These are phyloP conservation scores for Idris sp. DNA, from an alignment of 1,140 invertebrate species.

Conservation along the genomic window DNA sequence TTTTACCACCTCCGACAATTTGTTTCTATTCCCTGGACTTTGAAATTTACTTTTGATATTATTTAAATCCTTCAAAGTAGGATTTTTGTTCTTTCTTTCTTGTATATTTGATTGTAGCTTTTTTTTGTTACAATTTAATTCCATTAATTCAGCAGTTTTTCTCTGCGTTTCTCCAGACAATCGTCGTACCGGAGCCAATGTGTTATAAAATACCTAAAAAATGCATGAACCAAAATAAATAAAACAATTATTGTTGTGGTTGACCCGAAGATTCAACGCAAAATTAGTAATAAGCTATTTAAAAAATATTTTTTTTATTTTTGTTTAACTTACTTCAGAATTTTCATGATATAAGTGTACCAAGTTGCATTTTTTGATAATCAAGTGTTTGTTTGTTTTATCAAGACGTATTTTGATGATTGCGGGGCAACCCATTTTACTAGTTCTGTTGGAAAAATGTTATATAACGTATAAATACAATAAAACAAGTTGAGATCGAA, in stretches of 20 bases:
- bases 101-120: background rate
- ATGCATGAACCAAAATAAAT: no score
- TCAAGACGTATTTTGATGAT: background rate
- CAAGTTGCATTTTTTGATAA: conserved; percentile 1
- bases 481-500: no score
- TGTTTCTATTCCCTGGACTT: background rate
- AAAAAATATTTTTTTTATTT: background rate
- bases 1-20: background rate
- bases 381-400: background rate
- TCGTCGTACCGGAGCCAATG: background rate
- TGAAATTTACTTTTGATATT: conserved; percentile 3
- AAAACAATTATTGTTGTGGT: no score
- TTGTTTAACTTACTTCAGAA: background rate
- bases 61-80: background rate
- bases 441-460: background rate
- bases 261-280: no score
- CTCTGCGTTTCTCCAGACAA: background rate
- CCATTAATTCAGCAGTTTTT: background rate
- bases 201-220: conserved; percentile 1
- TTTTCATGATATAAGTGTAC: background rate
- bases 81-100: background rate
- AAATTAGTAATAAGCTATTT: background rate
- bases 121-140: background rate
- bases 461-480: no score
- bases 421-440: conserved; percentile 5